Evolutionary conservation across 2,113 vertebrate genomes (phyloP).

Genomic region (Colinus virginianus): DNA sequence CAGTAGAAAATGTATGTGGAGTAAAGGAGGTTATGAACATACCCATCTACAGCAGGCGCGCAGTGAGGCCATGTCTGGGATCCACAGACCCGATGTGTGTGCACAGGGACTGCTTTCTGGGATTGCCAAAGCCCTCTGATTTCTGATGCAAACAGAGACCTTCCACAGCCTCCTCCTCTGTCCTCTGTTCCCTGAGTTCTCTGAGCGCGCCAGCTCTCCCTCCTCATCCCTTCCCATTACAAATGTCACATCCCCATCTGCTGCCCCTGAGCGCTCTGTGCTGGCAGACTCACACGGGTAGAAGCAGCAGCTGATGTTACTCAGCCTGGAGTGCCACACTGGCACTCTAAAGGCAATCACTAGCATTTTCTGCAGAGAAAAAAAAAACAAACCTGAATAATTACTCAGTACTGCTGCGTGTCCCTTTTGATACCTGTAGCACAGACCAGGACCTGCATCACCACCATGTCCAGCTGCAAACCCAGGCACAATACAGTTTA

Average conservation of each 20-base stretch:
- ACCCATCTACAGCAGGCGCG: neutral
- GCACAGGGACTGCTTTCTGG: neutral
- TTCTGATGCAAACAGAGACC: neutral
- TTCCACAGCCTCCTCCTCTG: neutral
- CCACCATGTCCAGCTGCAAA: neutral
- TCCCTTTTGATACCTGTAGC: neutral
- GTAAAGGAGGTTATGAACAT: neutral
- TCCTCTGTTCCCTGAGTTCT: neutral
- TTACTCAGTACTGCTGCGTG: neutral
- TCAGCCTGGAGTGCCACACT: neutral
- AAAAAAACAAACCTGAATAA: neutral
- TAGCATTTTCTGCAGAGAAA: neutral
- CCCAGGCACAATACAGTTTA: neutral
- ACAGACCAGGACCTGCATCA: neutral
- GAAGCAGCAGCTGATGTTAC: neutral
- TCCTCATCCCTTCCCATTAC: neutral
- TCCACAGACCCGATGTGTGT: accelerated
- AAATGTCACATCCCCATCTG: conserved; percentile 57
- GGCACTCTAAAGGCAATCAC: neutral
- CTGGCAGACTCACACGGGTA: neutral
- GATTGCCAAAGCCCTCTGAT: neutral
- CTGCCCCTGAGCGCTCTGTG: neutral
- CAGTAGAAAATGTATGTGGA: neutral
- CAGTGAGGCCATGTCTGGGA: neutral
- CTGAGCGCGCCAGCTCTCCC: neutral